phyloP scores from a whole-genome alignment of 2,888 invertebrate species.

The Andrena marginata region DNA sequence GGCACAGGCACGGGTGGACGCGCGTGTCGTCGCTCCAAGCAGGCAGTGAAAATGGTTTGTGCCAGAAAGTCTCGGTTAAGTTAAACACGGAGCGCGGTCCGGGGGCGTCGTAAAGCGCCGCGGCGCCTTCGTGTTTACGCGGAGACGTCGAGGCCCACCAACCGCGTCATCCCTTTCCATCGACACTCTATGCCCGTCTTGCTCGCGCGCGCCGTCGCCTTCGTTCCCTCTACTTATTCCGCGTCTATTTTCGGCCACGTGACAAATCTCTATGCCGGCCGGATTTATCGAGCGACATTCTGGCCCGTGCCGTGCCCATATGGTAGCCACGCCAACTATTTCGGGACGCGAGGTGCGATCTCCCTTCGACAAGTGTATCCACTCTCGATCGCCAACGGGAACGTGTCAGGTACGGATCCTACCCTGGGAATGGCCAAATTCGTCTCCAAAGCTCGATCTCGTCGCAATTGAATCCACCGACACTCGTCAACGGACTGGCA shows the following conservation, averaged over 20 bases:
- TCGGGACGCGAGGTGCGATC: slow-evolving; percentile 64
- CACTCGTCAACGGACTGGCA: no score
- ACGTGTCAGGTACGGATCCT: background rate
- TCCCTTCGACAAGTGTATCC: slow-evolving; percentile 22
- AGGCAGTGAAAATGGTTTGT: slow-evolving; percentile 76
- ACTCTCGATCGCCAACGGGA: slow-evolving; percentile 12
- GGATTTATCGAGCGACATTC: slow-evolving; percentile 74
- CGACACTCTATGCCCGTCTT: slow-evolving; percentile 47
- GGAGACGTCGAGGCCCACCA: slow-evolving; percentile 75
- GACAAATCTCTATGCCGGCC: slow-evolving; percentile 70
- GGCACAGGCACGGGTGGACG: slow-evolving; percentile 55
- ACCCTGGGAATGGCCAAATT: background rate
- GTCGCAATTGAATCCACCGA: no score
- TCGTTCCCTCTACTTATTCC: slow-evolving; percentile 63
- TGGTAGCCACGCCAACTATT: slow-evolving; percentile 70
- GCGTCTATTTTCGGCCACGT: slow-evolving; percentile 72
- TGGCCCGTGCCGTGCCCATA: slow-evolving; percentile 70
- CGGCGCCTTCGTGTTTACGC: slow-evolving; percentile 87
- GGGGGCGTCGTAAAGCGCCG: slow-evolving; percentile 86
- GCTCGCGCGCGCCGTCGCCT: background rate
- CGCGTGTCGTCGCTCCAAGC: slow-evolving; percentile 72
- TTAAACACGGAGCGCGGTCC: slow-evolving; percentile 79
- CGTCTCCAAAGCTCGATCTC: background rate
- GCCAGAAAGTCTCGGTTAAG: slow-evolving; percentile 79
- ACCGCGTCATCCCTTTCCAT: slow-evolving; percentile 70